A percentile compares a stretch with the other conserved stretches of the same genome.
These are phyloP conservation scores for Parotia lawesii DNA, from an alignment of 2,113 vertebrate genomes.

Conservation along the genomic window DNA sequence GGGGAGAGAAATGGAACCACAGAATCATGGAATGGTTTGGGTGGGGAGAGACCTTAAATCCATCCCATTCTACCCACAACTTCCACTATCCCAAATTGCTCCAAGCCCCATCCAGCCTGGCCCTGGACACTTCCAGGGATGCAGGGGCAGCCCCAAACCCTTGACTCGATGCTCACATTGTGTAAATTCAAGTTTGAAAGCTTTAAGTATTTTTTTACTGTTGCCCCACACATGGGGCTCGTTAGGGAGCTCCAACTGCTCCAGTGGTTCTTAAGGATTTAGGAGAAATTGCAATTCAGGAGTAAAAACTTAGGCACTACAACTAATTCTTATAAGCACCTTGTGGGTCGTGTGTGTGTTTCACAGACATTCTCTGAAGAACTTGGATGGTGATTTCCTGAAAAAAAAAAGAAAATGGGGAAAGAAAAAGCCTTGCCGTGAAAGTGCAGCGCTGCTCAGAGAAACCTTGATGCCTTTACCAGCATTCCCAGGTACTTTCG, in stretches of 20 bases:
- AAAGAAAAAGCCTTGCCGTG: neutral
- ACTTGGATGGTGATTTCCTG: neutral
- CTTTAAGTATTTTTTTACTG: neutral
- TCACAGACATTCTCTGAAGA: neutral
- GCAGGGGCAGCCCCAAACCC: neutral
- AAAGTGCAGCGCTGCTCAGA: neutral
- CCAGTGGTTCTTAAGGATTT: neutral
- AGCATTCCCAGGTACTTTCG: neutral
- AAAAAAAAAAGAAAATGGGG: neutral
- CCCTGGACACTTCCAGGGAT: neutral
- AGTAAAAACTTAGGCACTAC: neutral
- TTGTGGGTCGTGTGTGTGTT: neutral
- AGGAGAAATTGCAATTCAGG: neutral
- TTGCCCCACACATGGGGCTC: neutral
- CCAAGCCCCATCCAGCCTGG: neutral
- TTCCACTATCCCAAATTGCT: neutral
- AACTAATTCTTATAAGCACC: constrained; percentile 7
- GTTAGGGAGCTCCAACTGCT: neutral
- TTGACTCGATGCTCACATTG: neutral
- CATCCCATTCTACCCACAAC: neutral
- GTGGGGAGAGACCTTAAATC: neutral
- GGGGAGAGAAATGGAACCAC: neutral
- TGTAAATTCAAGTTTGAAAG: neutral
- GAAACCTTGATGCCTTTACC: constrained; percentile 12
- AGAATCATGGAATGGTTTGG: neutral